phyloP scores from a whole-genome alignment of 2,113 vertebrate species.

The Mugil cephalus region DNA sequence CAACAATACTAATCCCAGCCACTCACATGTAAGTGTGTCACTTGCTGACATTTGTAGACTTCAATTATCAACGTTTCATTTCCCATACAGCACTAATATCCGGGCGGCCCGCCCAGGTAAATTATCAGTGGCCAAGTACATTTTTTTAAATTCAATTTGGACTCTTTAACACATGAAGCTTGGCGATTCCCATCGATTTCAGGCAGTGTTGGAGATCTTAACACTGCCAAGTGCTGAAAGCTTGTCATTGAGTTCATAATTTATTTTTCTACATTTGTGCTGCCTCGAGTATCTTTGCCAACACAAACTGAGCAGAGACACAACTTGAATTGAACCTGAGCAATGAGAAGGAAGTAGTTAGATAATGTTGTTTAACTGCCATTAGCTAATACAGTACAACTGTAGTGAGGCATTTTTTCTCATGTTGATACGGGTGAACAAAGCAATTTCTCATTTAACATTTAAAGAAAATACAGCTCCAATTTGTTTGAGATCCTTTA shows the following conservation, averaged over 20 bases:
- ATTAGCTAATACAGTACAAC: conserved; percentile 11
- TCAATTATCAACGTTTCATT: conserved; percentile 28
- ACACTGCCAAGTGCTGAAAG: conserved; percentile 45
- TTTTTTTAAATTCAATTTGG: conserved; percentile 11
- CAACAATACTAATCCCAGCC: not conserved
- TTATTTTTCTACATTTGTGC: conserved; percentile 34
- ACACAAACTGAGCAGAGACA: conserved; percentile 43
- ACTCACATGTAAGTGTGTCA: conserved; percentile 6
- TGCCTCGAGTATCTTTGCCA: conserved; percentile 1
- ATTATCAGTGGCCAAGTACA: conserved; percentile 30
- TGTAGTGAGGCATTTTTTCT: not conserved
- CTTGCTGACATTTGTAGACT: conserved; percentile 37
- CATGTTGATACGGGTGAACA: too few relatives aligned
- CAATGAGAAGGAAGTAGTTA: conserved; percentile 52
- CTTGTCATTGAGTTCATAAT: conserved; percentile 30
- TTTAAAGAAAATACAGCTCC: too few relatives aligned
- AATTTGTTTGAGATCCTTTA: too few relatives aligned
- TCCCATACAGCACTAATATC: conserved; percentile 27
- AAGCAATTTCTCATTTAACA: too few relatives aligned
- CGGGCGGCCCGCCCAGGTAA: conserved; percentile 44
- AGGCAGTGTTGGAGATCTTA: not conserved
- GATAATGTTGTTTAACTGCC: conserved; percentile 25
- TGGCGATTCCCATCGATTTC: conserved; percentile 18
- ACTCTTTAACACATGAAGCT: conserved; percentile 11
- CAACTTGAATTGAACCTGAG: conserved; percentile 27